These are phyloP conservation scores for Atta texana DNA, from an alignment of 1,140 invertebrate species.

Conservation along the genomic window DNA sequence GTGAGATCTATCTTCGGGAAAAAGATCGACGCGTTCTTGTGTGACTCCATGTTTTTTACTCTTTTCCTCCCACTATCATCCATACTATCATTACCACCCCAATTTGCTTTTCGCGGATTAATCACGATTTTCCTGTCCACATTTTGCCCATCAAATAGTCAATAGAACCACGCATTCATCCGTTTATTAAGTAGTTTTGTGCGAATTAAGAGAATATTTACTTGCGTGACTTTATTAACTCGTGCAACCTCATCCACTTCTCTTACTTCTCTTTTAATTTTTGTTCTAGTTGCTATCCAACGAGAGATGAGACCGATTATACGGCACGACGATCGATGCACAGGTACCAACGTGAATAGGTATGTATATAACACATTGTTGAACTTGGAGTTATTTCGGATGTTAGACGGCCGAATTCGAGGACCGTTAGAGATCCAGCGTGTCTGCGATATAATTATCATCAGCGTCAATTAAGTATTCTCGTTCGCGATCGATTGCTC, in stretches of 20 bases:
- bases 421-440: slow-evolving; percentile 16
- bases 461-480: slow-evolving; percentile 38
- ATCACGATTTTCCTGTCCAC: slow-evolving; percentile 14
- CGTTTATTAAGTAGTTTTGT: slow-evolving; percentile 79
- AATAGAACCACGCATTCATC: slow-evolving; percentile 77
- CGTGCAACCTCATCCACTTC: slow-evolving; percentile 31
- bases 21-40: slow-evolving; percentile 53
- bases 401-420: slow-evolving; percentile 47
- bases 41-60: slow-evolving; percentile 51
- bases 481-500: slow-evolving; percentile 34
- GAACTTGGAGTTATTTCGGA: slow-evolving; percentile 61
- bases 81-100: slow-evolving; percentile 30
- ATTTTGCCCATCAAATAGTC: slow-evolving; percentile 68
- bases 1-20: slow-evolving; percentile 71
- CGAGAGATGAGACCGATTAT: slow-evolving; percentile 52
- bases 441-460: slow-evolving; percentile 58
- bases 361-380: slow-evolving; percentile 14
- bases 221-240: slow-evolving; percentile 65
- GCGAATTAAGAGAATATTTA: slow-evolving; percentile 75
- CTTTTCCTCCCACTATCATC: slow-evolving; percentile 40
- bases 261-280: neutral
- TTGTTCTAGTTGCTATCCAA: neutral
- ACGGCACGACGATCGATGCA: slow-evolving; percentile 10
- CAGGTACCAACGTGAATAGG: neutral
- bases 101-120: slow-evolving; percentile 32